Evolutionary conservation across 2,888 invertebrate genomes (phyloP).

Genomic region (Lasioglossum figueresi): DNA sequence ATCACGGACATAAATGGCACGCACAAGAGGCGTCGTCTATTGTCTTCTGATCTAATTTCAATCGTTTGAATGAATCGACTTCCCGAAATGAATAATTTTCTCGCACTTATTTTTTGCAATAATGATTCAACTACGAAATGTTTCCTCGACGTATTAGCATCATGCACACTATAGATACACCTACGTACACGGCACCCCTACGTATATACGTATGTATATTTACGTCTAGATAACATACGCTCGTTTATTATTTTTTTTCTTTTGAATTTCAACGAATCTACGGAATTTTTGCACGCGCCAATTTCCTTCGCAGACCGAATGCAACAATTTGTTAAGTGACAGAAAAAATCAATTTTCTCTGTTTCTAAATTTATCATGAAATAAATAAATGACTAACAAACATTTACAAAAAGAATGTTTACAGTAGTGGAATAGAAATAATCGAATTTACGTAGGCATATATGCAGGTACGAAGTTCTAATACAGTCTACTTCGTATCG

Average conservation of each 20-base stretch:
- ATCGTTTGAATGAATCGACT: not conserved
- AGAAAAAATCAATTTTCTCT: not conserved
- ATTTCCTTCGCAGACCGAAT: not conserved
- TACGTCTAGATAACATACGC: not conserved
- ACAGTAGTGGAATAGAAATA: not conserved
- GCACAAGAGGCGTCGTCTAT: not conserved
- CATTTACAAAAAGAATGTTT: not conserved
- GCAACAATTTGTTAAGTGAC: not conserved
- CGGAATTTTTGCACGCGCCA: not conserved
- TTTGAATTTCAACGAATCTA: not conserved
- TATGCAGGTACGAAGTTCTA: not conserved
- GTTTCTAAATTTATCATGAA: not conserved
- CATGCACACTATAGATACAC: slow-evolving; percentile 9
- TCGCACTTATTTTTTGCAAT: not conserved
- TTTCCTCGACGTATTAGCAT: not conserved
- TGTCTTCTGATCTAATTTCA: not conserved
- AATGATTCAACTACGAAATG: not conserved
- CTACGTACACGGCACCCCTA: not conserved
- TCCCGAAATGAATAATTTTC: not conserved
- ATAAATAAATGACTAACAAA: not conserved
- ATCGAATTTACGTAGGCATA: not conserved
- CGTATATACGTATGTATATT: slow-evolving; percentile 6
- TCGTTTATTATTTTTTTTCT: not conserved
- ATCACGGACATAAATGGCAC: slow-evolving; percentile 33
- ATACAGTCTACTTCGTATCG: not conserved